Evolutionary conservation across 2,797 vertebrate species (phyloP).

Genomic region (Phrynocephalus guinanensis): DNA sequence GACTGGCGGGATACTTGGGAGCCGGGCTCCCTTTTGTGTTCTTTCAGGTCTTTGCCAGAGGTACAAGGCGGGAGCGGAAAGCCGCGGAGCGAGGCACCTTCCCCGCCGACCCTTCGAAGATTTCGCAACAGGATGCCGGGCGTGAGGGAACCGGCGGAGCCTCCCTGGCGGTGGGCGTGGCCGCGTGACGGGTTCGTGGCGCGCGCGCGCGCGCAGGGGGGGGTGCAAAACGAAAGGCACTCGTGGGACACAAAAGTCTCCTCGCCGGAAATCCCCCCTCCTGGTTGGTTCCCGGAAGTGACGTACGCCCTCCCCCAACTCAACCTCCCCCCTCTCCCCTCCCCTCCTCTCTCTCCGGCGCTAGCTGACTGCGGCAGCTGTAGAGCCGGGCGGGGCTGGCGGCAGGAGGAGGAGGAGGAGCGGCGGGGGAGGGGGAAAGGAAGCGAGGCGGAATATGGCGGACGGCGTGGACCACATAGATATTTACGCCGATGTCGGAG

Average conservation of each 20-base stretch:
- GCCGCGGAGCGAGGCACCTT: no score
- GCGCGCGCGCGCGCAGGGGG: no score
- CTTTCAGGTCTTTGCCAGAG: no score
- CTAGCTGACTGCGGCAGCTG: conserved; percentile 42
- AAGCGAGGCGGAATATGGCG: conserved; percentile 87
- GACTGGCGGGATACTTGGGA: no score
- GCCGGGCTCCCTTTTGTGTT: no score
- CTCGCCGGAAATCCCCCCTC: conserved; percentile 12
- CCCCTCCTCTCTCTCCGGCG: not conserved
- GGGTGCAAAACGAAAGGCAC: not conserved
- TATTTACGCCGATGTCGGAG: conserved; percentile 97
- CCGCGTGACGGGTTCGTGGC: not conserved
- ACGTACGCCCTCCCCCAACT: conserved; percentile 49
- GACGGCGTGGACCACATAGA: conserved; percentile 99
- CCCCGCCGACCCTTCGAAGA: no score
- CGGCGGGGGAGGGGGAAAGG: conserved; percentile 37
- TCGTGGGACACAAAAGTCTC: not conserved
- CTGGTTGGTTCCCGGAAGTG: conserved; percentile 67
- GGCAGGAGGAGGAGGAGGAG: conserved; percentile 53
- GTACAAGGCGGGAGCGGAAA: no score
- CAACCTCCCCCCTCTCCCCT: conserved; percentile 28
- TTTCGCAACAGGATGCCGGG: no score
- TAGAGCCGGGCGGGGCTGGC: conserved; percentile 69
- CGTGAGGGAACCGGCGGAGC: no score
- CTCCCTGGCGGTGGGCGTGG: not conserved